These are phyloP conservation scores for Neuroterus valhalla DNA, from an alignment of 1,140 invertebrate species.

Conservation along the genomic window DNA sequence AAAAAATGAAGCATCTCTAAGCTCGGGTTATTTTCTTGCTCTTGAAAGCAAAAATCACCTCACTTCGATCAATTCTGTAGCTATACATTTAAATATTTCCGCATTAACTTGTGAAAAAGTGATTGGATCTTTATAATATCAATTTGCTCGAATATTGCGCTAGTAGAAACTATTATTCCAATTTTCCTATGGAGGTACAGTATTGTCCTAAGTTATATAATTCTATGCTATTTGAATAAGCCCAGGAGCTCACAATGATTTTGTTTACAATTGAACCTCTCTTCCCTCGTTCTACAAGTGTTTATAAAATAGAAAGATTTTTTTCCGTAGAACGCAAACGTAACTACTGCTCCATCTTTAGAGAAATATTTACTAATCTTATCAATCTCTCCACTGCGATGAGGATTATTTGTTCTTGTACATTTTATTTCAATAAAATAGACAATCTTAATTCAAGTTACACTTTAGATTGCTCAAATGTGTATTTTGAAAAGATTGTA, in stretches of 20 bases:
- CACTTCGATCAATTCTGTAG: neutral
- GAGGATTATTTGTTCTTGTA: neutral
- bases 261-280: conserved; percentile 10
- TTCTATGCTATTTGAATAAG: conserved; percentile 29
- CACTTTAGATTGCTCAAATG: neutral
- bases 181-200: conserved; percentile 51
- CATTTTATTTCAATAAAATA: neutral
- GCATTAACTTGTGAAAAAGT: conserved; percentile 54
- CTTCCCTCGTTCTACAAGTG: neutral
- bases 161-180: conserved; percentile 48
- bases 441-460: neutral
- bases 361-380: neutral
- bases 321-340: conserved; percentile 1
- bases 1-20: conserved; percentile 18
- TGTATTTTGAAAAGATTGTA: too few species aligned
- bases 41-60: conserved; percentile 16
- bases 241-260: conserved; percentile 3
- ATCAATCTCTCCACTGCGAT: neutral
- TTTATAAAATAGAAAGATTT: conserved; percentile 21
- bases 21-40: conserved; percentile 18
- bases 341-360: neutral
- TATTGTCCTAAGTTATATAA: conserved; percentile 64
- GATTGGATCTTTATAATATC: conserved; percentile 39
- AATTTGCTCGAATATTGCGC: conserved; percentile 27
- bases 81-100: conserved; percentile 34